These are phyloP conservation scores for Colinus virginianus DNA, from an alignment of 2,113 vertebrate species.

Conservation along the genomic window DNA sequence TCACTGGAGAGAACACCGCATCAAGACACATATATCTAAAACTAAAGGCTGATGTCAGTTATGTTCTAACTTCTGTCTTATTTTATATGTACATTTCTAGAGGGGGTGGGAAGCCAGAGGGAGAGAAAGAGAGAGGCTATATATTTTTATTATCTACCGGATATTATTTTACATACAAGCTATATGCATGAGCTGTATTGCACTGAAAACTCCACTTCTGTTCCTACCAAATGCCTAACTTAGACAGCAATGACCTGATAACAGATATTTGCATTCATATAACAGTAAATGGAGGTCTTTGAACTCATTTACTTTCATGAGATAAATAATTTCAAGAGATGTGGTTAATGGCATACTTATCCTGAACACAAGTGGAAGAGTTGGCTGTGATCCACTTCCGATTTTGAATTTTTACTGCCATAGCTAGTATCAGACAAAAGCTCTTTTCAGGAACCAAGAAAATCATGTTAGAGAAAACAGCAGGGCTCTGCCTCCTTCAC, in stretches of 20 bases:
- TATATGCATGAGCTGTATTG: background rate
- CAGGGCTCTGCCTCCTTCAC: background rate
- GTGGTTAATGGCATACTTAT: constrained; percentile 59
- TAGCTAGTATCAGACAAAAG: constrained; percentile 51
- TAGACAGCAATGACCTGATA: constrained; percentile 19
- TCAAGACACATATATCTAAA: background rate
- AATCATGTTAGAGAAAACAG: constrained; percentile 9
- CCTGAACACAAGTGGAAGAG: constrained; percentile 31
- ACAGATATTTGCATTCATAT: constrained; percentile 22
- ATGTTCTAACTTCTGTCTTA: background rate
- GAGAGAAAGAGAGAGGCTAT: background rate
- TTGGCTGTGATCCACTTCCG: constrained; percentile 62
- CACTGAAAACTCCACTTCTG: background rate
- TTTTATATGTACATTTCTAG: background rate
- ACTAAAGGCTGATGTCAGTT: background rate
- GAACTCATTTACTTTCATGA: constrained; percentile 55
- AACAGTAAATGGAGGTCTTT: constrained; percentile 53
- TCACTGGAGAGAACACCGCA: background rate
- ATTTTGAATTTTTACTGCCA: constrained; percentile 55
- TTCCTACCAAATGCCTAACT: background rate
- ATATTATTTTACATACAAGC: background rate
- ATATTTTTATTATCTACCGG: background rate
- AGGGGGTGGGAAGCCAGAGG: background rate
- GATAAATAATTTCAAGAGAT: constrained; percentile 55
- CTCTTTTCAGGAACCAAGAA: constrained; percentile 57